A percentile compares a stretch with the other conserved stretches of the same genome.
phyloP scores from a whole-genome alignment of 2,797 vertebrate genomes.

The Cossypha heuglini region DNA sequence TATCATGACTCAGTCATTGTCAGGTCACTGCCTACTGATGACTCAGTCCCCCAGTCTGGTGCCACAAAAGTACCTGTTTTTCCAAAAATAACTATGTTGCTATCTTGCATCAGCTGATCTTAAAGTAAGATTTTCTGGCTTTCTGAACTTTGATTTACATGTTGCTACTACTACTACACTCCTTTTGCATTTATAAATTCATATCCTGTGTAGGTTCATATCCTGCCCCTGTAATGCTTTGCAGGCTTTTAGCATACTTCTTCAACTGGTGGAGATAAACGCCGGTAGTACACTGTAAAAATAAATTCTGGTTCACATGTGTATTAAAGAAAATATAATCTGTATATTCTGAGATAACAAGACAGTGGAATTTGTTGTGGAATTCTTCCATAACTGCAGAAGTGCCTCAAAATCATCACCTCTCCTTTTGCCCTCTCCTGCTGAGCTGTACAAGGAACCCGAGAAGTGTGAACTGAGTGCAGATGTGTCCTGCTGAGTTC shows the following conservation, averaged over 20 bases:
- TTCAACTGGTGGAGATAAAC: not conserved
- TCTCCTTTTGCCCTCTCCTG: not conserved
- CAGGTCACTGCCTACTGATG: not conserved
- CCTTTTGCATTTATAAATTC: conserved; percentile 33
- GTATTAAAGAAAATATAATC: not conserved
- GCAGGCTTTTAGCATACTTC: not conserved
- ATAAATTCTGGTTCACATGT: not conserved
- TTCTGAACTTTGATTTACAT: conserved; percentile 21
- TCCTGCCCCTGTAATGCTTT: not conserved
- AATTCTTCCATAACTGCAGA: not conserved
- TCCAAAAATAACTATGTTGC: not conserved
- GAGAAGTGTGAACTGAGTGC: not conserved
- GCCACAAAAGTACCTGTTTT: not conserved
- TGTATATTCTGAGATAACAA: not conserved
- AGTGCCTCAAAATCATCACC: not conserved
- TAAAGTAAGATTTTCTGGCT: conserved; percentile 6
- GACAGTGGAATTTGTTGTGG: not conserved
- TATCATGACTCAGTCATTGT: not conserved
- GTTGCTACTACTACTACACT: not conserved
- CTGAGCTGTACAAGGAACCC: not conserved
- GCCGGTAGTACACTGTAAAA: not conserved
- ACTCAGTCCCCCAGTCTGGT: not conserved
- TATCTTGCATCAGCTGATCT: not conserved
- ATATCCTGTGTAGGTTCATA: conserved; percentile 15
- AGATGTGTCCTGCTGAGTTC: not conserved